These are phyloP conservation scores for Pavo muticus DNA, from an alignment of 2,113 vertebrate genomes.

Conservation along the genomic window DNA sequence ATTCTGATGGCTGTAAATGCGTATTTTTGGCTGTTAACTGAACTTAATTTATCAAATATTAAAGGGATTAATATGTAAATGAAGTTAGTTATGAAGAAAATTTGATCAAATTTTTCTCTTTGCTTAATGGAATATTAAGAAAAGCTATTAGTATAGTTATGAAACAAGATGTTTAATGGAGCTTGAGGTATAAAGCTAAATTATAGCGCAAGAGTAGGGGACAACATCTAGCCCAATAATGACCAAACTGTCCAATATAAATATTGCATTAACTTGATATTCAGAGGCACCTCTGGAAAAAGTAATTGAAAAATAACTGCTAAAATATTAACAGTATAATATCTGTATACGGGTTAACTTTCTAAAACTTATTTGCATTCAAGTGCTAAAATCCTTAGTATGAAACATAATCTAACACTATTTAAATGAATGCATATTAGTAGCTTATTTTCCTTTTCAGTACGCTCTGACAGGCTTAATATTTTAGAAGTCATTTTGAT, in stretches of 20 bases:
- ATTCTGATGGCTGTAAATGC: conserved; percentile 4
- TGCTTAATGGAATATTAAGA: conserved; percentile 49
- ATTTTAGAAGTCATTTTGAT: conserved; percentile 25
- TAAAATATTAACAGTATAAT: conserved; percentile 45
- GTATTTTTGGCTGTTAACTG: conserved; percentile 1
- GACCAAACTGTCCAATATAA: conserved; percentile 24
- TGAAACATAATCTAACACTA: neutral
- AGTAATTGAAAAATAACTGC: conserved; percentile 8
- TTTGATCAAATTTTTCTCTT: conserved; percentile 22
- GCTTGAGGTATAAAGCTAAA: conserved; percentile 38
- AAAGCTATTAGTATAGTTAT: conserved; percentile 33
- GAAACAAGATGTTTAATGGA: conserved; percentile 65
- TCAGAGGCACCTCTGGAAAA: conserved; percentile 16
- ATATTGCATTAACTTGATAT: conserved; percentile 47
- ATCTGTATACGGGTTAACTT: conserved; percentile 19
- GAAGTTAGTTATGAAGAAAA: neutral
- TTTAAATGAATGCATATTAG: conserved; percentile 21
- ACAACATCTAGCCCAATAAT: conserved; percentile 7
- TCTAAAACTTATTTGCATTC: conserved; percentile 24
- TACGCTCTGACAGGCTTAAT: neutral
- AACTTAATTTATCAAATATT: conserved; percentile 59
- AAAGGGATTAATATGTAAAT: conserved; percentile 54
- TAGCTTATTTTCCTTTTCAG: conserved; percentile 8
- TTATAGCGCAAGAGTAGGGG: conserved; percentile 16
- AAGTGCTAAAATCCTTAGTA: neutral